Evolutionary conservation across 2,797 vertebrate species (phyloP).

Genomic region (Somateria mollissima): DNA sequence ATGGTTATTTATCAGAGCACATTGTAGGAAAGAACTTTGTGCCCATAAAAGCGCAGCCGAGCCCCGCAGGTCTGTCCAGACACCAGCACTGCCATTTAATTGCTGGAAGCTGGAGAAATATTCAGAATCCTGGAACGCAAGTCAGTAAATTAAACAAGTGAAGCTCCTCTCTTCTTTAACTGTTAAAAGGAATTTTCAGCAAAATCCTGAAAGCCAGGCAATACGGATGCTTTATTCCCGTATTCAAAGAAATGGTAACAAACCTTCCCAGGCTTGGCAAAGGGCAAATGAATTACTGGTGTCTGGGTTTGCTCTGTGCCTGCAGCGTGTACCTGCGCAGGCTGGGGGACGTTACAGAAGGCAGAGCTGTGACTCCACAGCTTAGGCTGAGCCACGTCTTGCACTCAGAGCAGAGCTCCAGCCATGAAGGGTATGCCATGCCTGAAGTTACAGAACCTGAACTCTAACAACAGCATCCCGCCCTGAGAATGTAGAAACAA

Average conservation of each 20-base stretch:
- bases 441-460: background rate
- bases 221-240: background rate
- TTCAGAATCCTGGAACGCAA: slow-evolving; percentile 35
- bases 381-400: background rate
- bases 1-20: slow-evolving; percentile 51
- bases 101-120: slow-evolving; percentile 6
- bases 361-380: background rate
- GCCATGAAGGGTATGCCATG: background rate
- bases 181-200: background rate
- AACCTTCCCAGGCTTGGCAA: background rate
- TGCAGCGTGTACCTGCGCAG: background rate
- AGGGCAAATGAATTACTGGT: background rate
- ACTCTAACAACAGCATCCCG: background rate
- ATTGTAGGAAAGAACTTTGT: slow-evolving; percentile 29
- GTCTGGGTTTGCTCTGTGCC: background rate
- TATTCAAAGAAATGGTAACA: background rate
- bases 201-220: background rate
- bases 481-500: background rate
- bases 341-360: background rate
- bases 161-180: slow-evolving; percentile 30
- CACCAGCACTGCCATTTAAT: slow-evolving; percentile 39
- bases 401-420: background rate
- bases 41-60: slow-evolving; percentile 62
- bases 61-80: slow-evolving; percentile 43
- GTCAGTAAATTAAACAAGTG: slow-evolving; percentile 43